Evolutionary conservation across 2,113 vertebrate species (phyloP).

Genomic region (Nothoprocta perdicaria): DNA sequence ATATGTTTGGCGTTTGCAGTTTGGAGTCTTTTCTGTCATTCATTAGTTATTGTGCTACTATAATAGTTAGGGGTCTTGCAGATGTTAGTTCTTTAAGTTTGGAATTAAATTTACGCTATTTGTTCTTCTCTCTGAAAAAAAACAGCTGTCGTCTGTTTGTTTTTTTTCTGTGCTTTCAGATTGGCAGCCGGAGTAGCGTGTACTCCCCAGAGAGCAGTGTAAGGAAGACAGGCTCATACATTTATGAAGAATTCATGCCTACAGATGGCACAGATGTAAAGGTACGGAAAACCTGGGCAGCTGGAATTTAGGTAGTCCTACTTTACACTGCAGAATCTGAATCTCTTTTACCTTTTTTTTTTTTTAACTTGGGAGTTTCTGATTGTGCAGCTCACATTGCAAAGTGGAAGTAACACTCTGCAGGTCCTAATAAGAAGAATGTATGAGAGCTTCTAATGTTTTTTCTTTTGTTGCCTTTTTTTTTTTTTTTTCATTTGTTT

Average conservation of each 20-base stretch:
- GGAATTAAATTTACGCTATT: not conserved
- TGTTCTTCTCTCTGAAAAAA: not conserved
- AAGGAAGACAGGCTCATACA: slow-evolving; percentile 97
- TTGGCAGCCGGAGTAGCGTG: slow-evolving; percentile 96
- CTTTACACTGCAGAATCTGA: too few species aligned
- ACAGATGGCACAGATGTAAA: slow-evolving; percentile 98
- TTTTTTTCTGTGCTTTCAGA: slow-evolving; percentile 78
- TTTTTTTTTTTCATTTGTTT: too few species aligned
- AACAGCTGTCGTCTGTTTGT: rapidly evolving
- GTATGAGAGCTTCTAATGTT: rapidly evolving
- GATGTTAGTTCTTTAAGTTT: rapidly evolving
- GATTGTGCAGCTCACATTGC: not conserved
- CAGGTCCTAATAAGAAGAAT: not conserved
- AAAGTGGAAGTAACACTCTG: rapidly evolving
- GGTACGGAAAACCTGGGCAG: slow-evolving; percentile 76
- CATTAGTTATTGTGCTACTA: not conserved
- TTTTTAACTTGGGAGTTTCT: not conserved
- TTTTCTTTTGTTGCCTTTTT: not conserved
- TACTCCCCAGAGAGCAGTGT: slow-evolving; percentile 98
- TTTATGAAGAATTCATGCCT: slow-evolving; percentile 99
- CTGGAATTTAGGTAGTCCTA: not conserved
- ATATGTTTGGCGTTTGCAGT: not conserved
- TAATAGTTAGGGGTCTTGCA: not conserved
- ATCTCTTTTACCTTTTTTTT: not conserved
- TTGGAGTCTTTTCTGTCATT: not conserved